These are phyloP conservation scores for Maniola hyperantus DNA, from an alignment of 2,888 invertebrate genomes.

Conservation along the genomic window DNA sequence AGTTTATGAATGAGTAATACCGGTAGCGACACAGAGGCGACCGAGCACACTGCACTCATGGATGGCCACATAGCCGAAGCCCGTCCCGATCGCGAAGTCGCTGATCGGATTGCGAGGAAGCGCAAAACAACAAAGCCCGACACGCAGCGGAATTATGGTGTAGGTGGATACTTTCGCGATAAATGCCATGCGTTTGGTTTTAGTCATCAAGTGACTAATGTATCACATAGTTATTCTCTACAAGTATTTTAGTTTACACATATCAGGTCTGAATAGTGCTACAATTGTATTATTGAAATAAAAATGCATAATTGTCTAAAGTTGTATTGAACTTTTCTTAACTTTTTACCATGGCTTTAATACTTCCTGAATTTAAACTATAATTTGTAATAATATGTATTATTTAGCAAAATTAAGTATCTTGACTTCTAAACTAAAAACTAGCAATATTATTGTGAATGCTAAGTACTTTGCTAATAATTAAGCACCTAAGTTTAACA, in stretches of 20 bases:
- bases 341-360: too few species aligned
- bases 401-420: too few species aligned
- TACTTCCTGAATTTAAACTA: too few species aligned
- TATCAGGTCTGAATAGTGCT: neutral
- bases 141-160: constrained; percentile 79
- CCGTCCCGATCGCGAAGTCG: constrained; percentile 80
- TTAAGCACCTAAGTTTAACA: too few species aligned
- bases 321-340: neutral
- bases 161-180: constrained; percentile 53
- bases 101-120: constrained; percentile 80
- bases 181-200: neutral
- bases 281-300: neutral
- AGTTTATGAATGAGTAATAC: constrained; percentile 71
- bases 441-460: too few species aligned
- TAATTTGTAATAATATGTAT: too few species aligned
- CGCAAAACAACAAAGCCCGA: constrained; percentile 79
- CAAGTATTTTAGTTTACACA: neutral
- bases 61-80: constrained; percentile 90
- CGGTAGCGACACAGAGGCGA: constrained; percentile 79
- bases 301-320: neutral
- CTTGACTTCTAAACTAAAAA: too few species aligned
- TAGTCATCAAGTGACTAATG: constrained; percentile 34
- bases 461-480: too few species aligned
- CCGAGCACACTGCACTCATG: constrained; percentile 92
- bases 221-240: neutral